Percentiles rank a stretch among this genome's conserved stretches.
Evolutionary conservation across 2,797 vertebrate species (phyloP).

Genomic region (Zenarchopterus dispar): DNA sequence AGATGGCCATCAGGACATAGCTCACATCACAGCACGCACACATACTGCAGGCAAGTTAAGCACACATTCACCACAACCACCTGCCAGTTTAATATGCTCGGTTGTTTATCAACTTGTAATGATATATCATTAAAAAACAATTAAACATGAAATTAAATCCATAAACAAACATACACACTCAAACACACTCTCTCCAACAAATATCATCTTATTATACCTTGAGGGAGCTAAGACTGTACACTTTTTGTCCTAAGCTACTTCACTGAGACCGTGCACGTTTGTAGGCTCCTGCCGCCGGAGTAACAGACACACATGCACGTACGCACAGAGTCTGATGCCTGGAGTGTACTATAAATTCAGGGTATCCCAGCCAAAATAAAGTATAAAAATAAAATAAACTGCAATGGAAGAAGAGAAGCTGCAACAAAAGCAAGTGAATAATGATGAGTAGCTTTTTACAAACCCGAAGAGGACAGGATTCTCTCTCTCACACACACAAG

Average conservation of each 20-base stretch:
- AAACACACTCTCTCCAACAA: slow-evolving; percentile 15
- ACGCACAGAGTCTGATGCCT: too few species aligned
- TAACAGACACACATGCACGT: slow-evolving; percentile 35
- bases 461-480: slow-evolving; percentile 37
- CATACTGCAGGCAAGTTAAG: slow-evolving; percentile 16
- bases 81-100: slow-evolving; percentile 65
- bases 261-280: slow-evolving; percentile 42
- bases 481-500: slow-evolving; percentile 16
- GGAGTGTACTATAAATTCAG: too few species aligned
- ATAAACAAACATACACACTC: slow-evolving; percentile 10
- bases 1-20: slow-evolving; percentile 76
- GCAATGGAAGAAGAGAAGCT: slow-evolving; percentile 64
- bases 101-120: slow-evolving; percentile 26
- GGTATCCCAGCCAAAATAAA: slow-evolving; percentile 48
- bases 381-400: slow-evolving; percentile 53
- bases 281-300: slow-evolving; percentile 40
- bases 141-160: slow-evolving; percentile 27
- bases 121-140: slow-evolving; percentile 17
- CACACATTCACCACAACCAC: slow-evolving; percentile 50
- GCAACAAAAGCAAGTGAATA: slow-evolving; percentile 68
- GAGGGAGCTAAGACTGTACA: slow-evolving; percentile 51
- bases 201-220: slow-evolving; percentile 49
- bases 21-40: slow-evolving; percentile 55
- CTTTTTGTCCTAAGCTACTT: slow-evolving; percentile 28
- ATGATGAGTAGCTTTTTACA: slow-evolving; percentile 50